Evolutionary conservation across 2,888 invertebrate genomes (phyloP).

Genomic region (Selenia dentaria): DNA sequence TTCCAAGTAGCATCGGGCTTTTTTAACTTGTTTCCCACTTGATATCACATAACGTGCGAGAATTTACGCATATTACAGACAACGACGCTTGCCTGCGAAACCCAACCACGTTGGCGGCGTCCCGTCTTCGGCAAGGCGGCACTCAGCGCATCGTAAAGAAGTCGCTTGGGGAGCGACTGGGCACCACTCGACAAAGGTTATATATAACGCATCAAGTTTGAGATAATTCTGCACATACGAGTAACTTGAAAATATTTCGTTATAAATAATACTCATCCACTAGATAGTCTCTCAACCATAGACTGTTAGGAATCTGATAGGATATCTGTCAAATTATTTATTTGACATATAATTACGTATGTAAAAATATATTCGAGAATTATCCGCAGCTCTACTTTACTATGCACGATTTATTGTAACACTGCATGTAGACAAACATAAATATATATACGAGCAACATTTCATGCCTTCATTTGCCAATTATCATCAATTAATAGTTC

Average conservation of each 20-base stretch:
- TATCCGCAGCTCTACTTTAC: too few relatives aligned
- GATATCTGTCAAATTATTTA: too few relatives aligned
- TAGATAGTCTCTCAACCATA: too few relatives aligned
- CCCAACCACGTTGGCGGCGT: not conserved
- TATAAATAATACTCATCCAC: not conserved
- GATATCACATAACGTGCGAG: conserved; percentile 19
- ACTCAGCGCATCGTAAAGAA: conserved; percentile 11
- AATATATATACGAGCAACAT: too few relatives aligned
- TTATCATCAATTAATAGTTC: too few relatives aligned
- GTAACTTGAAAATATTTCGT: not conserved
- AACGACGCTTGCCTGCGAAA: conserved; percentile 7
- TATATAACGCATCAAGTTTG: conserved; percentile 3
- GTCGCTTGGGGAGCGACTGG: conserved; percentile 22
- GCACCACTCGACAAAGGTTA: conserved; percentile 6
- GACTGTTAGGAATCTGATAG: too few relatives aligned
- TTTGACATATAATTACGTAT: too few relatives aligned
- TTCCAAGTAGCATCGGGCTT: not conserved
- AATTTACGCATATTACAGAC: conserved; percentile 22
- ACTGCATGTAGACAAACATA: too few relatives aligned
- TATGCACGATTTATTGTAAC: too few relatives aligned
- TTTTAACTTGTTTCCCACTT: conserved; percentile 10
- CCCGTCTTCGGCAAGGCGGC: not conserved
- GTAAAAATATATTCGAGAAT: too few relatives aligned
- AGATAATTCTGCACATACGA: conserved; percentile 1
- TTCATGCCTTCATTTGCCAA: too few relatives aligned